These are phyloP conservation scores for Erinaceus europaeus DNA, from an alignment of 2,113 vertebrate species.

Conservation along the genomic window DNA sequence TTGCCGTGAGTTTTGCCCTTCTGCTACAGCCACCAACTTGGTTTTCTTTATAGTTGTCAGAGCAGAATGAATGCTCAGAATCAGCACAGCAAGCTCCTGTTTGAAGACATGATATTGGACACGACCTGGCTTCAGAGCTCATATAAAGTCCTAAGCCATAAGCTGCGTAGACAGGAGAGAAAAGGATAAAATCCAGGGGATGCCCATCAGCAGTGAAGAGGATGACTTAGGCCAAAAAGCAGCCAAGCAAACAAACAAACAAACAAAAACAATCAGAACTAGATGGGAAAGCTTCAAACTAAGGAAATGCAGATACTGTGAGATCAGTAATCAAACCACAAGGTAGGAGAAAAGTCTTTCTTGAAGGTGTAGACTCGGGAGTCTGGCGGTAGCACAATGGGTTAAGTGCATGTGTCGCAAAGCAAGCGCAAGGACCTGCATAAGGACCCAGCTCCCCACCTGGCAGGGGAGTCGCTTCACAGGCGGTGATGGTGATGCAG, in stretches of 20 bases:
- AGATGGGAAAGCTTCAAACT: not conserved
- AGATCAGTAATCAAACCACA: not conserved
- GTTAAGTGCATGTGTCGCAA: too few relatives aligned
- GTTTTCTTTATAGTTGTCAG: not conserved
- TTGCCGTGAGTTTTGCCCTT: not conserved
- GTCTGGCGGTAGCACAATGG: too few relatives aligned
- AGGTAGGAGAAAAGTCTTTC: not conserved
- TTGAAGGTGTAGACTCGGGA: too few relatives aligned
- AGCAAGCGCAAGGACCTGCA: too few relatives aligned
- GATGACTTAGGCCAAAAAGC: not conserved
- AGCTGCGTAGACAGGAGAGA: not conserved
- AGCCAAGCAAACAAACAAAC: not conserved
- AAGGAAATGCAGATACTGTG: not conserved
- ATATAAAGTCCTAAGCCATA: not conserved
- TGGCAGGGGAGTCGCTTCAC: too few relatives aligned
- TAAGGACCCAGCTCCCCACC: too few relatives aligned
- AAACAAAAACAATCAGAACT: not conserved
- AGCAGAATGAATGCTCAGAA: slow-evolving; percentile 2
- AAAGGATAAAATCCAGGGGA: not conserved
- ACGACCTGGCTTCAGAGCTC: not conserved
- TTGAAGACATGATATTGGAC: not conserved
- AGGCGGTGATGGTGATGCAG: too few relatives aligned
- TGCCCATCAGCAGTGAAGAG: not conserved
- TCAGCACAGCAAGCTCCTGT: not conserved
- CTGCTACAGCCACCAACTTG: not conserved